Evolutionary conservation across 2,888 invertebrate species (phyloP), one percentile per base, ranked within the genome.

Genomic region (Pyrrhia umbra): DNA sequence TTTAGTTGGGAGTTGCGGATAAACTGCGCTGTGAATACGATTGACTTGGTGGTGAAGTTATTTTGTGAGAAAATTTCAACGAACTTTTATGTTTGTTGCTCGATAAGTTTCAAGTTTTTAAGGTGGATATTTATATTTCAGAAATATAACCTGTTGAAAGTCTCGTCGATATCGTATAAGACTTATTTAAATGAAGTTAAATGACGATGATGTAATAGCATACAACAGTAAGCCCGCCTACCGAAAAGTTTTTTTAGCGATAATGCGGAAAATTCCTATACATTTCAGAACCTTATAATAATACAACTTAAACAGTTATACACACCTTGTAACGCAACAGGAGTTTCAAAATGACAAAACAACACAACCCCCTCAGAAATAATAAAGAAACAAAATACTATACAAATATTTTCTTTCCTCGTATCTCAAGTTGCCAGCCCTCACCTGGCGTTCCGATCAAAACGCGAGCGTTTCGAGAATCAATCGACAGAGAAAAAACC

Each of bases 401-500:
- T 77, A 84, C 86, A 90, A 90, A 90, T 88, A 88, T 89, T 90
- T 84, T 82, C 81, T 65, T 75, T 75, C 77, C 51, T 50, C 80
- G 83, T 64, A 67, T 70, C 56, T 47, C 23, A 49, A 64, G 65
- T 52, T 55, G 67, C 58, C 65, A 72, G 57, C 77, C 72, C 83
- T 83, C 85, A 88, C 90, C 89, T 89, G 88, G 75, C 82, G 81
- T 67, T 77, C 81, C 77, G 74, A 83, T 79, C 81, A 82, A 85
- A 83, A 81, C 64, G 72, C 63, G 55, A 72, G 67, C 81, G 81
- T 74, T 79, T 75, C 79, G 70, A 60, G 86, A 93, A 92, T 90
- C 93, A 94, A 93, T 94, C 90, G 92, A 89, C 85, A 87, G 88
- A 88, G 88, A 90, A 92, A 70, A 92, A 90, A 86, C 77, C 86